Evolutionary conservation across 2,888 invertebrate species (phyloP).

Genomic region (Pecten maximus): DNA sequence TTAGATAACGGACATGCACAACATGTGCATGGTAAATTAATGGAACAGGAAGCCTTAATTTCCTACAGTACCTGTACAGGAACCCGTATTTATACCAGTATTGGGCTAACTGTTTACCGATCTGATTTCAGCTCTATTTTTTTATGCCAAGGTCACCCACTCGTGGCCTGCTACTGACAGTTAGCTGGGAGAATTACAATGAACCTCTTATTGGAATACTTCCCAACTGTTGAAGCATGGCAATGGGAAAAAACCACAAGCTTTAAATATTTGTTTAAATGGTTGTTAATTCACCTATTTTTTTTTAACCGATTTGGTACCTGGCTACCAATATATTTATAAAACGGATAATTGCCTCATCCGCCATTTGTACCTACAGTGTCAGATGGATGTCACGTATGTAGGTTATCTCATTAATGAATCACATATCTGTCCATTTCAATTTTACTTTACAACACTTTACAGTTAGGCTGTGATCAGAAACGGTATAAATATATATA

Average conservation of each 20-base stretch:
- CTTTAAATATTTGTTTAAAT: constrained; percentile 30
- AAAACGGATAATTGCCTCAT: not conserved
- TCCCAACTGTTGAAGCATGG: constrained; percentile 6
- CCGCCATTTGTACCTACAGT: not conserved
- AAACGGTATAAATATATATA: not conserved
- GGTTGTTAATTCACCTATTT: not conserved
- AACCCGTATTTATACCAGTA: not conserved
- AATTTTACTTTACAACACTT: constrained; percentile 1
- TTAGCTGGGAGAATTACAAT: constrained; percentile 25
- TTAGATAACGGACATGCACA: constrained; percentile 33
- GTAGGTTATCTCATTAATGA: constrained; percentile 1
- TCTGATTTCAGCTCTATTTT: constrained; percentile 15
- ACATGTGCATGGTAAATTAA: constrained; percentile 4
- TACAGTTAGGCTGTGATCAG: not conserved
- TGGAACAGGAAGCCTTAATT: constrained; percentile 8
- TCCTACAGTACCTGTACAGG: not conserved
- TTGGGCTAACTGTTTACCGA: not conserved
- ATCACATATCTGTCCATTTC: constrained; percentile 13
- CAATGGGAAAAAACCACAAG: constrained; percentile 23
- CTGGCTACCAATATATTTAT: not conserved
- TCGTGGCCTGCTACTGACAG: constrained; percentile 10
- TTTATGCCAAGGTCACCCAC: not conserved
- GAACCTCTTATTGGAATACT: constrained; percentile 27
- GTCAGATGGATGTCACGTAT: not conserved
- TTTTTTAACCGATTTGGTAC: not conserved